Conservation (phyloP, 2,888 invertebrate genomes). For the Aphodius sticticus region DNA sequence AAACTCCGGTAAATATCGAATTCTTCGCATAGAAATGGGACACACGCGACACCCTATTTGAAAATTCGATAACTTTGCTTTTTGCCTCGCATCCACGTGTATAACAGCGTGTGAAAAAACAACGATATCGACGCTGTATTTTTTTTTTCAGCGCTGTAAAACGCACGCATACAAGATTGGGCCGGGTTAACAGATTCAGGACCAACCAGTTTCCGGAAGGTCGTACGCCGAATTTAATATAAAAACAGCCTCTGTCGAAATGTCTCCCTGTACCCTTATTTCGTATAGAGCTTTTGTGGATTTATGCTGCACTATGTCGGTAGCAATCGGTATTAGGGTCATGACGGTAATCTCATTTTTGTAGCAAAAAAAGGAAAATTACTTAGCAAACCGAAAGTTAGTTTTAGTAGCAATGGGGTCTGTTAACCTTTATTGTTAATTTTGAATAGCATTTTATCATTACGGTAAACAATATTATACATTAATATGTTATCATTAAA, state of each 20-base stretch:
- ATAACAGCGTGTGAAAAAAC: not conserved
- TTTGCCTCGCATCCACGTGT: not conserved
- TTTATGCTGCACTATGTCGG: not conserved
- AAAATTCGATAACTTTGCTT: constrained; percentile 4
- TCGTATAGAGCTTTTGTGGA: not conserved
- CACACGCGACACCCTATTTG: not conserved
- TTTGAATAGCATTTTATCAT: too few relatives aligned
- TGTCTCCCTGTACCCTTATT: not conserved
- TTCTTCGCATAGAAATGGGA: constrained; percentile 4
- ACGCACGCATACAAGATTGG: constrained; percentile 4
- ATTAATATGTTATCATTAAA: too few relatives aligned
- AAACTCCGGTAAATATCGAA: constrained; percentile 4
- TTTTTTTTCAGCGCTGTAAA: not conserved
- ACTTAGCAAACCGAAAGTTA: too few relatives aligned
- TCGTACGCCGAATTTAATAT: not conserved
- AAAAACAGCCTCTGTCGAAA: not conserved
- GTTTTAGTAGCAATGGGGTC: too few relatives aligned
- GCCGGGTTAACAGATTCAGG: constrained; percentile 4
- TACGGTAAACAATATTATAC: too few relatives aligned
- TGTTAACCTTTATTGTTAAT: too few relatives aligned
- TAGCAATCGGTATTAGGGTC: not conserved
- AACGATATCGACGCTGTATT: not conserved
- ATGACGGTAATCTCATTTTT: not conserved
- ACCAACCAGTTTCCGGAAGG: not conserved
- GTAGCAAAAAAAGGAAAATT: too few relatives aligned